Base-by-base conservation (phyloP, 2,888 invertebrate species). In the Andrena bucephala region DNA sequence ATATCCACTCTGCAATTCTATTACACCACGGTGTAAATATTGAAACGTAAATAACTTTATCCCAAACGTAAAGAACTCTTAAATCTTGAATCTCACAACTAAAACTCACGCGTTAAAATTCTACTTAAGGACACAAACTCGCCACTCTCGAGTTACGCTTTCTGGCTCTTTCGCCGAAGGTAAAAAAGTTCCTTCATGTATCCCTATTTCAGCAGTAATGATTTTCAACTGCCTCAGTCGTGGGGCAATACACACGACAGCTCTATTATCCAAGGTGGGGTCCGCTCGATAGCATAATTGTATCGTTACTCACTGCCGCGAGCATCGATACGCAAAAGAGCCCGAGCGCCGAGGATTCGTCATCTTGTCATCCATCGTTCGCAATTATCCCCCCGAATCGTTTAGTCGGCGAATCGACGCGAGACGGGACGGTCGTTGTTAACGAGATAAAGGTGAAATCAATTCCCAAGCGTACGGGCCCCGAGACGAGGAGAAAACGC, bases 381-480 rank as follows among this genome's bases (percentile, higher is more conserved):
- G 67, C 36, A 67, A 67, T 62, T 66, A 74, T 59, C 66, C 42
- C 16, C 13, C 33, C 10, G 57, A 36, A 29, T 68, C 29, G 62
- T 16, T 71, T 60, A 75, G 81, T 81, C 82, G 29, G 24, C 7
- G 13, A 63, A 57, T 54, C 52, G 66, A 13, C 33, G 52, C 74
- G 67, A 68, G 24, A 67, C 70, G 65, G 36, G 16, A 63, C 71
- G 33, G 75, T 72, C 48, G 27, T 42, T 36, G 60, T 72, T 80
- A 79, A 77, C 81, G 72, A 70, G 81, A 75, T 69, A 74, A 77
- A 82, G 73, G 89, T 85, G 85, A 85, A 87, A 88, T 87, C 80
- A 83, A 81, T 87, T 57, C 57, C 42, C 75, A 66, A 29, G 62
- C 7, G 54, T 20, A 36, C 33, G 10, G 8, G 27, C 52, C 50